Percentiles rank a stretch among this genome's conserved stretches.
These are phyloP conservation scores for Macrochelys suwanniensis DNA, from an alignment of 2,797 vertebrate species.

Conservation along the genomic window DNA sequence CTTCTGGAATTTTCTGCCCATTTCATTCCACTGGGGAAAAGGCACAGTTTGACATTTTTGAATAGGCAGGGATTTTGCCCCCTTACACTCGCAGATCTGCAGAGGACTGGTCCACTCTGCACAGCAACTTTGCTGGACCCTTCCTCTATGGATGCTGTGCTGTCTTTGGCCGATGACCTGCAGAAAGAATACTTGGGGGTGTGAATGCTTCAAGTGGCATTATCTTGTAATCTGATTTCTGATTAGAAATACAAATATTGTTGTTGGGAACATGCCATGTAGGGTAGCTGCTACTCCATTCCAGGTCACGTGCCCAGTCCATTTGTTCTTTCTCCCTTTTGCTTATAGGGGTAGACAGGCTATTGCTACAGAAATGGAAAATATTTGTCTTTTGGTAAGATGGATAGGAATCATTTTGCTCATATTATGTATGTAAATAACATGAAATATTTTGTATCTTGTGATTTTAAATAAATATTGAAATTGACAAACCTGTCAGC, in stretches of 20 bases:
- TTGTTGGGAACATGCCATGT: fast-evolving
- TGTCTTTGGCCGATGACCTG: not conserved
- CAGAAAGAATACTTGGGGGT: not conserved
- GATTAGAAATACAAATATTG: not conserved
- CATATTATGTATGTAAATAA: not conserved
- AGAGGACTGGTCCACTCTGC: not conserved
- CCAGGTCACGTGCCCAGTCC: fast-evolving
- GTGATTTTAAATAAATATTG: not conserved
- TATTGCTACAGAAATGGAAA: not conserved
- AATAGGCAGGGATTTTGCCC: not conserved
- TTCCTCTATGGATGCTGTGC: not conserved
- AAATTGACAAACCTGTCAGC: not conserved
- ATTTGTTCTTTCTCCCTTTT: fast-evolving
- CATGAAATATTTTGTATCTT: not conserved
- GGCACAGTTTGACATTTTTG: not conserved
- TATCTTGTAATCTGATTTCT: not conserved
- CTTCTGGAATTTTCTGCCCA: not conserved
- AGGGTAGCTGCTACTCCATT: not conserved
- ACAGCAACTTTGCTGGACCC: not conserved
- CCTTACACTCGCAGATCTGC: not conserved
- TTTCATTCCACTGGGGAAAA: not conserved
- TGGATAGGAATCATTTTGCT: not conserved
- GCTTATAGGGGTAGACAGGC: not conserved
- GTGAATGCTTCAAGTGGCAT: not conserved
- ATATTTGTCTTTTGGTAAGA: not conserved